Conservation (phyloP, 2,797 vertebrate genomes). For the Schizopygopsis malacanthus region DNA sequence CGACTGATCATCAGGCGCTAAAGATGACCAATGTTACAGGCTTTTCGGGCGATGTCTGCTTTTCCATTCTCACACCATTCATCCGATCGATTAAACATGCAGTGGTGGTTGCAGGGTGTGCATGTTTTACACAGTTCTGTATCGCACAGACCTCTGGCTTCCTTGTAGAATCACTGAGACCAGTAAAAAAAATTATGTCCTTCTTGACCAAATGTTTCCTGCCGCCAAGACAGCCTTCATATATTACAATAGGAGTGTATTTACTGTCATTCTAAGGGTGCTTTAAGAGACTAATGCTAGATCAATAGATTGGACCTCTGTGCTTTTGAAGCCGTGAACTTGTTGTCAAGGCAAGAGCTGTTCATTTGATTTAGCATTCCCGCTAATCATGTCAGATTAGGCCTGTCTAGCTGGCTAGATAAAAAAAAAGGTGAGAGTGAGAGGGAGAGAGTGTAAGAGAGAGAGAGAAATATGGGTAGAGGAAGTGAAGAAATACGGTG, state of each 20-base stretch:
- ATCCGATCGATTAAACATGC: not conserved
- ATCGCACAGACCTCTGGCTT: conserved; percentile 18
- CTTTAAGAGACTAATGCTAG: conserved; percentile 32
- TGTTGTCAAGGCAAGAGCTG: conserved; percentile 43
- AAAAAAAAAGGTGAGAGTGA: conserved; percentile 44
- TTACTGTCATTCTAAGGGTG: conserved; percentile 36
- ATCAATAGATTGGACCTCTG: conserved; percentile 55
- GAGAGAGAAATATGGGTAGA: conserved; percentile 31
- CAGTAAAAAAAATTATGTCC: not conserved
- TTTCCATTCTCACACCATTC: not conserved
- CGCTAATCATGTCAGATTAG: conserved; percentile 46
- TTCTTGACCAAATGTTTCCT: conserved; percentile 16
- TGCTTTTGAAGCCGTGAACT: conserved; percentile 40
- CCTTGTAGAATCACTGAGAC: not conserved
- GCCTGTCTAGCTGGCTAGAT: conserved; percentile 35
- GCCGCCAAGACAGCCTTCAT: conserved; percentile 14
- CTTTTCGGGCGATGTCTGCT: not conserved
- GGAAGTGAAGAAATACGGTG: conserved; percentile 43
- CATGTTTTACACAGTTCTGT: not conserved
- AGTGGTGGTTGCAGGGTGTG: not conserved
- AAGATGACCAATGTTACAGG: not conserved
- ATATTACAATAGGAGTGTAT: conserved; percentile 40
- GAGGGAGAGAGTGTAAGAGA: conserved; percentile 26
- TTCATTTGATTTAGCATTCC: conserved; percentile 54
- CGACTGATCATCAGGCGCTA: not conserved